These are phyloP conservation scores for Melangyna quadrimaculata DNA, from an alignment of 2,888 invertebrate species.

Conservation along the genomic window DNA sequence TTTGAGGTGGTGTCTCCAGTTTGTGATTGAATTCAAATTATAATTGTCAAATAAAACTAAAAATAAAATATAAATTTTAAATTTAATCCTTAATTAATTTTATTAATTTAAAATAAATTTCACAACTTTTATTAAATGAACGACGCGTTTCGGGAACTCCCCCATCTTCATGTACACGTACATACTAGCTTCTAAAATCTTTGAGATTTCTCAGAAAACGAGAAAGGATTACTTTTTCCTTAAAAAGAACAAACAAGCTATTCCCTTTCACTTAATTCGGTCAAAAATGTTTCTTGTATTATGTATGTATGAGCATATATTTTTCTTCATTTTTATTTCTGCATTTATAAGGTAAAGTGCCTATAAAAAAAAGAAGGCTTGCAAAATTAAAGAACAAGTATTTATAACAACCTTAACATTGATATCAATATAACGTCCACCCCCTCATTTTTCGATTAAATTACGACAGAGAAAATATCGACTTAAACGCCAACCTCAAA, in stretches of 20 bases:
- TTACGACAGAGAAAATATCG: conserved; percentile 33
- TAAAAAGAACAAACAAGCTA: not conserved
- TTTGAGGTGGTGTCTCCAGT: no score
- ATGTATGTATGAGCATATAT: not conserved
- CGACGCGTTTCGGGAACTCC: no score
- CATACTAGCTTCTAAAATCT: not conserved
- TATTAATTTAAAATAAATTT: no score
- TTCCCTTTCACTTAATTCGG: conserved; percentile 57
- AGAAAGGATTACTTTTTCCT: conserved; percentile 6
- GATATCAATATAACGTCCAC: conserved; percentile 36
- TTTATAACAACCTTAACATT: conserved; percentile 65
- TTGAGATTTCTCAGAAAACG: not conserved
- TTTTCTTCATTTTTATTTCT: not conserved
- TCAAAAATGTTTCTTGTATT: not conserved
- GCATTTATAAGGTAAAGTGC: conserved; percentile 15
- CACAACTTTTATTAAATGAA: no score
- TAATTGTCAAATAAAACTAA: no score
- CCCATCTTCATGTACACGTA: no score
- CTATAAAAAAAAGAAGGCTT: conserved; percentile 29
- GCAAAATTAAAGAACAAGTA: conserved; percentile 14
- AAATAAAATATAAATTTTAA: no score
- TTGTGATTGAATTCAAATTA: no score
- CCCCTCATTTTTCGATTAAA: conserved; percentile 53
- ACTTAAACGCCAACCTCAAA: conserved; percentile 20
- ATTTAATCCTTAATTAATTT: no score